Conservation (phyloP, 2,797 vertebrate genomes). For the Falco naumanni region DNA sequence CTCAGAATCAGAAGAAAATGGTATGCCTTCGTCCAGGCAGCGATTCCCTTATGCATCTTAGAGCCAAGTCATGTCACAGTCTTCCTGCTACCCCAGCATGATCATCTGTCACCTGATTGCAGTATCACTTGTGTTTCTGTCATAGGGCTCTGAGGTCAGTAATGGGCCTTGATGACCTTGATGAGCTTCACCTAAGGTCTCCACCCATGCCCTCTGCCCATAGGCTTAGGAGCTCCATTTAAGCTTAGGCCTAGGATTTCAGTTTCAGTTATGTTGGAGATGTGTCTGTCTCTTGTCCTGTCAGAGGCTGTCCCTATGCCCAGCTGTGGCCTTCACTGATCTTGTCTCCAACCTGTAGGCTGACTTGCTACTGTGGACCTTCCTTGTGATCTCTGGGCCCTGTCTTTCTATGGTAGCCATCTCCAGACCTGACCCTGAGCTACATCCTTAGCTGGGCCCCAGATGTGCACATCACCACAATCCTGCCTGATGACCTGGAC, state of each 20-base stretch:
- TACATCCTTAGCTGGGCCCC: background rate
- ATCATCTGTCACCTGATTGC: background rate
- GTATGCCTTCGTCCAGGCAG: background rate
- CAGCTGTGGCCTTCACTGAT: fast-evolving
- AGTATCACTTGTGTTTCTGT: background rate
- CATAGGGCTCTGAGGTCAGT: background rate
- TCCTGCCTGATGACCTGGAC: background rate
- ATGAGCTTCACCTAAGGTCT: background rate
- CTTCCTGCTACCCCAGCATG: background rate
- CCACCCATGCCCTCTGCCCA: background rate
- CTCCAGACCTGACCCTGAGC: background rate
- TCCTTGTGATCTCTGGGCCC: background rate
- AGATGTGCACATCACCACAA: background rate
- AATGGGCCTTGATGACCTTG: background rate
- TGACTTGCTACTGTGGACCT: fast-evolving
- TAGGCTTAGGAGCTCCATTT: background rate
- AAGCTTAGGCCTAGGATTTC: fast-evolving
- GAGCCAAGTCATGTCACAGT: background rate
- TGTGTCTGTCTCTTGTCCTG: fast-evolving
- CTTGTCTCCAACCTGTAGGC: background rate
- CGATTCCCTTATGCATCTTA: background rate
- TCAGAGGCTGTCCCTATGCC: fast-evolving
- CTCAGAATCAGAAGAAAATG: background rate
- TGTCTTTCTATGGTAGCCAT: fast-evolving
- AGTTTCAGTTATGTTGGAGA: fast-evolving